These are phyloP conservation scores for Pachyuromys duprasi DNA, from an alignment of 2,797 vertebrate species.

Conservation along the genomic window DNA sequence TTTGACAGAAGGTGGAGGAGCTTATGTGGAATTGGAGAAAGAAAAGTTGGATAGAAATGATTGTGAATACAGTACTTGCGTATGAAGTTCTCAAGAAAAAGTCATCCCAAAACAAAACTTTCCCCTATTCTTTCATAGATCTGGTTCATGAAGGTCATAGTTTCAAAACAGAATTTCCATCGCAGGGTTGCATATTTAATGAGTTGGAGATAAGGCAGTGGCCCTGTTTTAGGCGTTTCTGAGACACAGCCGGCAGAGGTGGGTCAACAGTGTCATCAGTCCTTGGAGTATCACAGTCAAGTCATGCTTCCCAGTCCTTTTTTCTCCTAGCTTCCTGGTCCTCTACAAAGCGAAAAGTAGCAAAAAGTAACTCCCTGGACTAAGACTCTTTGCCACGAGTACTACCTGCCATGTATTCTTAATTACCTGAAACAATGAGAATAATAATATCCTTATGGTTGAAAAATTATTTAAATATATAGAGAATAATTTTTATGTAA, in stretches of 20 bases:
- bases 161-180: background rate
- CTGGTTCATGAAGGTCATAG: background rate
- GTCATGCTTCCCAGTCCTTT: background rate
- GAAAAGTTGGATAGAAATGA: background rate
- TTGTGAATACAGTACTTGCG: background rate
- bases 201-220: background rate
- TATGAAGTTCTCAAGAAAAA: background rate
- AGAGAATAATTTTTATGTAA: background rate
- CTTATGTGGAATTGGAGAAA: background rate
- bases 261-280: background rate
- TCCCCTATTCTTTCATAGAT: background rate
- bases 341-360: background rate
- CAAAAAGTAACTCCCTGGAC: too few relatives aligned
- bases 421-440: background rate
- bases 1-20: background rate
- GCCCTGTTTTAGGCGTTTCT: too few relatives aligned
- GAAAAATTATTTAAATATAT: background rate
- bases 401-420: background rate
- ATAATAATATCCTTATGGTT: background rate
- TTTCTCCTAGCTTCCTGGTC: too few relatives aligned
- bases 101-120: background rate
- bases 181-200: too few relatives aligned
- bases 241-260: background rate
- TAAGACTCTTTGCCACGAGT: background rate
- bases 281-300: background rate